Evolutionary conservation across 1,140 invertebrate genomes (phyloP).

Genomic region (Platyscapa corneri): DNA sequence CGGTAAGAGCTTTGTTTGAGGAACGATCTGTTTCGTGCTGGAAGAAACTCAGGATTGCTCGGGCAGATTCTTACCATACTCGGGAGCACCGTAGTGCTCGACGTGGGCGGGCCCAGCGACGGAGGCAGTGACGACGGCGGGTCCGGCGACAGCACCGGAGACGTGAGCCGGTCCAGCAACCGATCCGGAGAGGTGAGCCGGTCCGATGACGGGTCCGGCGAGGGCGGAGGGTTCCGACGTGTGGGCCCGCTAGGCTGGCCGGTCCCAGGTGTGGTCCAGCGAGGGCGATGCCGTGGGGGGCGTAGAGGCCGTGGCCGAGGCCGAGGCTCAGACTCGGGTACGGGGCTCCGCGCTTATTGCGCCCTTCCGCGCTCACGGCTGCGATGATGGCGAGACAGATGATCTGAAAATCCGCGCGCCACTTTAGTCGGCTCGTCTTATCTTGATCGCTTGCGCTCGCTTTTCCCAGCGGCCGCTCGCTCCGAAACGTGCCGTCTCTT

Average conservation of each 20-base stretch:
- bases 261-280: constrained; percentile 65
- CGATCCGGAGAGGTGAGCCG: constrained; percentile 65
- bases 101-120: constrained; percentile 71
- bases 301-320: constrained; percentile 59
- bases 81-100: constrained; percentile 61
- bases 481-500: neutral
- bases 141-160: constrained; percentile 69
- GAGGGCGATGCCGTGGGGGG: constrained; percentile 65
- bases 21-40: too few species aligned
- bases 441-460: neutral
- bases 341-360: constrained; percentile 53
- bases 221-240: constrained; percentile 62
- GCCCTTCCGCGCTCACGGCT: constrained; percentile 54
- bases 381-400: constrained; percentile 56
- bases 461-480: neutral
- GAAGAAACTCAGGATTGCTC: too few species aligned
- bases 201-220: constrained; percentile 66
- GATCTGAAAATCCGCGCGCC: constrained; percentile 46
- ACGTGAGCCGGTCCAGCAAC: constrained; percentile 68
- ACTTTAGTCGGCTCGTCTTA: neutral
- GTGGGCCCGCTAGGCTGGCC: constrained; percentile 64
- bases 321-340: constrained; percentile 56
- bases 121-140: constrained; percentile 68
- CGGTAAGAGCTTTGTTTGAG: too few species aligned
- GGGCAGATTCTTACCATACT: constrained; percentile 13